Conservation (phyloP, 2,888 invertebrate species). For the Sphaerophoria taeniata region DNA sequence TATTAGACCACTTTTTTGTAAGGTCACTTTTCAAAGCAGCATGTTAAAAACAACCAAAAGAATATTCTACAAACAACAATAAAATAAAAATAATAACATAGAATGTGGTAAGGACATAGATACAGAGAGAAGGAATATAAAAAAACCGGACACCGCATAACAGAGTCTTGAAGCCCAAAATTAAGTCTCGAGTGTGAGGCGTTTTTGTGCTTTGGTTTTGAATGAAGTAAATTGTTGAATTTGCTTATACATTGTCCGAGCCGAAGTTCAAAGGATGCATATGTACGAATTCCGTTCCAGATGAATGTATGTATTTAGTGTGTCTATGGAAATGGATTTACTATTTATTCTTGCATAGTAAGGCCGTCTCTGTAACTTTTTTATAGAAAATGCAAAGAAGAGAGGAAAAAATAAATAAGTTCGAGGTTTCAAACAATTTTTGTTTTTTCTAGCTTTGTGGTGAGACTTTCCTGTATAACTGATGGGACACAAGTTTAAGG, state of each 20-base stretch:
- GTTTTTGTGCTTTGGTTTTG: slow-evolving; percentile 57
- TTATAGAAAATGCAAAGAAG: slow-evolving; percentile 11
- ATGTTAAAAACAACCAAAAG: slow-evolving; percentile 46
- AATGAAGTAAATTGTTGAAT: slow-evolving; percentile 41
- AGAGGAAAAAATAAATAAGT: slow-evolving; percentile 34
- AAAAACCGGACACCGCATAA: too few relatives aligned
- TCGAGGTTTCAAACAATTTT: slow-evolving; percentile 11
- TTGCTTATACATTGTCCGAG: slow-evolving; percentile 13
- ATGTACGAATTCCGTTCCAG: neutral
- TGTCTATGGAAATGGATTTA: slow-evolving; percentile 17
- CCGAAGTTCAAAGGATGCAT: slow-evolving; percentile 6
- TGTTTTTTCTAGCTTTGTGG: neutral
- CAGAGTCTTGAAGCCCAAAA: too few relatives aligned
- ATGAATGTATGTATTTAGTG: neutral
- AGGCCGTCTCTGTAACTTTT: slow-evolving; percentile 5
- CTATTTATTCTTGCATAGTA: slow-evolving; percentile 9
- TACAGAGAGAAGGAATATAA: neutral
- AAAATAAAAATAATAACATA: neutral
- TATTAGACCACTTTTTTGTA: slow-evolving; percentile 63
- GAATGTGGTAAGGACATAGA: neutral
- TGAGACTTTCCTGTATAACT: neutral
- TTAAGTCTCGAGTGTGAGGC: slow-evolving; percentile 1
- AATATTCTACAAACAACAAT: slow-evolving; percentile 32
- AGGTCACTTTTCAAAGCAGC: slow-evolving; percentile 53
- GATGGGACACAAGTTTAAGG: too few relatives aligned